Base-by-base conservation (phyloP, 2,888 invertebrate species). In the Sinelater perroti region DNA sequence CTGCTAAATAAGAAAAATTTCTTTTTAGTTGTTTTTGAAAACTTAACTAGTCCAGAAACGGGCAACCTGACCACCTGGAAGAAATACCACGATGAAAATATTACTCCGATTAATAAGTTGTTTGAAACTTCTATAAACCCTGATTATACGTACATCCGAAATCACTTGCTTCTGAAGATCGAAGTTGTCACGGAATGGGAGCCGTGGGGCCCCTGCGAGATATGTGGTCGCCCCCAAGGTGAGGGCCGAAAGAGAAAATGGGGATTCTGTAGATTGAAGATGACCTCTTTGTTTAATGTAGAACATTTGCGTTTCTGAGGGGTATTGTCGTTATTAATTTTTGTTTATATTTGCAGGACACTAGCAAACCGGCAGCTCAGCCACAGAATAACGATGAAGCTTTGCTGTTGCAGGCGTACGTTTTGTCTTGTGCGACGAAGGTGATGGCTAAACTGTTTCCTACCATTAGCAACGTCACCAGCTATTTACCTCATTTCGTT, bases 131-230 rank as follows among this genome's bases (percentile, higher is more conserved):
- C 82, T 7, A 71, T 73, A 42, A 76, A 77, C 64, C 60, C 68
- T 21, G 80, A 81, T 38, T 78, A 80, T 57, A 64, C 69, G 2
- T 69, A 72, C 31, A 69, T 83, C n/a, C 74, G 80, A 61, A 72
- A 79, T 8, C 63, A 65, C 26, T 67, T 76, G 45, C 78, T 78
- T 50, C 63, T 82, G 28, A 72, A 69, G 45, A 72, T 84, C 49
- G 80, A 81, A 70, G 60, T 84, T 21, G 66, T 78, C 14, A 81
- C 81, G 2, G 77, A 80, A 65, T 85, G 83, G 84, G 78, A 77
- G 49, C 67, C 76, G 1, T 85, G 84, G 83, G 72, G 82, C 2
- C 68, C 75, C n/a, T 86, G 86, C 66, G 78, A 81, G 64, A 72
- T 78, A 13, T 81, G 82, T 62, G 74, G 76, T 6, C 66, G 75